A percentile compares a stretch with the other conserved stretches of the same genome.
These are phyloP conservation scores for Malachius bipustulatus DNA, from an alignment of 2,888 invertebrate species.

Conservation along the genomic window DNA sequence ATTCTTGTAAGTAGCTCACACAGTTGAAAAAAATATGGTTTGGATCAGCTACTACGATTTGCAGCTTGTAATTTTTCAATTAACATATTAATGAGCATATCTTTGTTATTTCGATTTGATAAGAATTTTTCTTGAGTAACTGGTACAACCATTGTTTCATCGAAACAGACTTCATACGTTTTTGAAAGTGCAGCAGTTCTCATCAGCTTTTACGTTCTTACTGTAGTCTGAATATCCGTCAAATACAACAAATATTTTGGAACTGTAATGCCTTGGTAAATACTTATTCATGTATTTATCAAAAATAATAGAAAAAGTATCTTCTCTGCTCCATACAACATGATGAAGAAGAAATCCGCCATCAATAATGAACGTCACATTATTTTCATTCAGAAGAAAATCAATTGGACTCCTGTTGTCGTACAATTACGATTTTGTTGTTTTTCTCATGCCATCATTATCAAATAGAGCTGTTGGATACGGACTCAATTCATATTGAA, in stretches of 20 bases:
- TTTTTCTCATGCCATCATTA: slow-evolving; percentile 20
- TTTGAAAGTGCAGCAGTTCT: slow-evolving; percentile 29
- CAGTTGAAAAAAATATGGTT: too few relatives aligned
- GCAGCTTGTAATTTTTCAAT: slow-evolving; percentile 27
- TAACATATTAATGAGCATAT: slow-evolving; percentile 19
- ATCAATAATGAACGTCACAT: slow-evolving; percentile 15
- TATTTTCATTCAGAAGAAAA: slow-evolving; percentile 12
- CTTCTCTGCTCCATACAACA: slow-evolving; percentile 15
- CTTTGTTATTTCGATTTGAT: slow-evolving; percentile 16
- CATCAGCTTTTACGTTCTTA: slow-evolving; percentile 31
- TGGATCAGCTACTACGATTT: too few relatives aligned
- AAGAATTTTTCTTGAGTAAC: slow-evolving; percentile 22
- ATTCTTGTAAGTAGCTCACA: too few relatives aligned
- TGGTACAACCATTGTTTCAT: slow-evolving; percentile 25
- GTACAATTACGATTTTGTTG: slow-evolving; percentile 21
- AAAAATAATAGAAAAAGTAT: slow-evolving; percentile 16
- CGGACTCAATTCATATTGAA: slow-evolving; percentile 19
- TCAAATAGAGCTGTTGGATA: slow-evolving; percentile 17
- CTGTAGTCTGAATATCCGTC: slow-evolving; percentile 26
- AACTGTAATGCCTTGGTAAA: slow-evolving; percentile 22
- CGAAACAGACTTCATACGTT: slow-evolving; percentile 29
- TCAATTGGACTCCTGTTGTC: slow-evolving; percentile 11
- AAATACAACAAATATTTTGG: slow-evolving; percentile 26
- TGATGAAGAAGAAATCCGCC: slow-evolving; percentile 15
- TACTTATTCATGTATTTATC: slow-evolving; percentile 24